Evolutionary conservation across 2,888 invertebrate genomes (phyloP).

Genomic region (Coecobrya sp.): DNA sequence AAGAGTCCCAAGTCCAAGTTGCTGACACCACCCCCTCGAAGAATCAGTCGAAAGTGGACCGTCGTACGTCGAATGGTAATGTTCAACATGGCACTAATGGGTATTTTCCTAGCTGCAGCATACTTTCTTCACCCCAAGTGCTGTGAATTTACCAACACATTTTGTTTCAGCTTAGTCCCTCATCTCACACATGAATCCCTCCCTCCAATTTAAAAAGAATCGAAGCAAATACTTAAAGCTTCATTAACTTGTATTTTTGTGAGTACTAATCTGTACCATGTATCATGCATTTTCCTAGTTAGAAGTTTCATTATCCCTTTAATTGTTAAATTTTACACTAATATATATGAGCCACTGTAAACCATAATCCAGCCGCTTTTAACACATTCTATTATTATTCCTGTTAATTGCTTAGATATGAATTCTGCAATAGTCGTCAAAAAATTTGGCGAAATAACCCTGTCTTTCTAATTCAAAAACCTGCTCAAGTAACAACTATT

Average conservation of each 20-base stretch:
- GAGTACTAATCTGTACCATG: conserved; percentile 17
- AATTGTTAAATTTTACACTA: not conserved
- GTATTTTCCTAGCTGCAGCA: conserved; percentile 85
- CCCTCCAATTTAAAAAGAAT: conserved; percentile 84
- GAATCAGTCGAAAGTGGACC: conserved; percentile 83
- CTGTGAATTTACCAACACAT: conserved; percentile 86
- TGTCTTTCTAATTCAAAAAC: conserved; percentile 72
- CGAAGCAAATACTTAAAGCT: not conserved
- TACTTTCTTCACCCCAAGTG: conserved; percentile 86
- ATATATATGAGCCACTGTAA: not conserved
- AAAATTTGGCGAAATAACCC: conserved; percentile 58
- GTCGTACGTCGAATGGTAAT: conserved; percentile 85
- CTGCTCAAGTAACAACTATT: conserved; percentile 73
- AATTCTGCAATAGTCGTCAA: not conserved
- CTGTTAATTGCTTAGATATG: not conserved
- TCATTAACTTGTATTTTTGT: conserved; percentile 9
- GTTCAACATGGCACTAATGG: conserved; percentile 86
- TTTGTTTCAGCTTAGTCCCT: conserved; percentile 86
- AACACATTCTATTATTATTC: not conserved
- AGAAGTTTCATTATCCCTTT: not conserved
- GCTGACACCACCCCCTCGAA: conserved; percentile 61
- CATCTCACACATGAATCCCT: conserved; percentile 85
- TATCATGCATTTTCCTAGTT: not conserved
- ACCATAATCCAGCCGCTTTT: not conserved
- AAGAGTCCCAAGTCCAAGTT: conserved; percentile 70